Evolutionary conservation across 2,888 invertebrate genomes (phyloP), one percentile per base, ranked within the genome.

Genomic region (Sarcophaga subvicina): DNA sequence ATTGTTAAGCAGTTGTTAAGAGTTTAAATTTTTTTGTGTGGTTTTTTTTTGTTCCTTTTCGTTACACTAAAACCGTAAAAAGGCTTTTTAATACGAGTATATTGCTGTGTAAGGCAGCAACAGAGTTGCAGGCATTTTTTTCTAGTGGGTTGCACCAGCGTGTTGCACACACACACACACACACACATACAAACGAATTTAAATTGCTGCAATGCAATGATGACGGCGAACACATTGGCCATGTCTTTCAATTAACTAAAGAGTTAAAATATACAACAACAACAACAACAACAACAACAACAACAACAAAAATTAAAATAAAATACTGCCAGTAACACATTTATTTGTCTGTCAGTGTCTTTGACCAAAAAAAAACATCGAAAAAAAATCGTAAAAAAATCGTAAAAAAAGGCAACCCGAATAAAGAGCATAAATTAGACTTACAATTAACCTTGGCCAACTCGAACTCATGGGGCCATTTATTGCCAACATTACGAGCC

Each of bases 241-340:
- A 83, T 80, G 86, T 80, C 86, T 83, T 86, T 83, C 83, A 83
- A 86, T 86, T 86, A 86, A 86, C 86, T 77, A 80, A 80, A 80
- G 80, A 73, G 72, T n/a, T 62, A 69, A 69, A 83, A 76, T 37
- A 37, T 37, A 37, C 8, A 72, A 17, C 67, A 4, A 17, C 17
- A 62, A 37, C 25, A 37, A 62, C 27, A 37, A 37, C 20, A 78
- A 54, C 54, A 54, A 75, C 2, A 69, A 22, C 22, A 22, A 22
- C 22, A 22, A 22, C 22, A 22, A 37, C 37, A 54, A 59, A 72
- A 64, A 14, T 47, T 25, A 3, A 67, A 76, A 54, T 54, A 54
- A 66, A 66, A 67, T n/a, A 20, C 54, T 17, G 54, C 37, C 20
- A 54, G 69, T 64, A 37, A 60, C 75, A 76, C 62, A 85, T 80